A percentile compares a stretch with the other conserved stretches of the same genome.
Conservation (phyloP, 1,140 invertebrate species). For the Popillia japonica region DNA sequence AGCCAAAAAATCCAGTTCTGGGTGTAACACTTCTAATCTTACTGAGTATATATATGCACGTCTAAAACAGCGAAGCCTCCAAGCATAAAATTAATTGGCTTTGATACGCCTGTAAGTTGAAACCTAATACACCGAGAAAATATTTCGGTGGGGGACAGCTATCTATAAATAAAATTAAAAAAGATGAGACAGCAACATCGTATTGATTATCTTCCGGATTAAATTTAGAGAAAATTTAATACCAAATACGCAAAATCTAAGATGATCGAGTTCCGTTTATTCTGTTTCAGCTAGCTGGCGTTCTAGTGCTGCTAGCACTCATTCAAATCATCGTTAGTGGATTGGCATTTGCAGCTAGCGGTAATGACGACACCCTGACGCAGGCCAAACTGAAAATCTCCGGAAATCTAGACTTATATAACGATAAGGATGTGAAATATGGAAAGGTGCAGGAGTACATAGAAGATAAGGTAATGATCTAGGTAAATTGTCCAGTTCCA, state of each 20-base stretch:
- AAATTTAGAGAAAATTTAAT: too few relatives aligned
- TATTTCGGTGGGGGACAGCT: too few relatives aligned
- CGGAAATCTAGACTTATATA: not conserved
- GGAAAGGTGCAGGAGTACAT: not conserved
- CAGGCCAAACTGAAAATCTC: not conserved
- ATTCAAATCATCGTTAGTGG: not conserved
- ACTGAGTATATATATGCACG: too few relatives aligned
- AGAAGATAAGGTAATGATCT: slow-evolving; percentile 20
- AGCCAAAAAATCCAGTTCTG: too few relatives aligned
- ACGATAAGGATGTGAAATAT: not conserved
- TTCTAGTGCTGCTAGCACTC: not conserved
- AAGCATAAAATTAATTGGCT: not conserved
- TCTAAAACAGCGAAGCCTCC: not conserved
- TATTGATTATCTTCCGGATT: too few relatives aligned
- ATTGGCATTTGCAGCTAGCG: not conserved
- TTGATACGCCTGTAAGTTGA: not conserved
- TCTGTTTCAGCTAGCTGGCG: slow-evolving; percentile 11
- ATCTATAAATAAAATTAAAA: too few relatives aligned
- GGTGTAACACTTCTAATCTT: too few relatives aligned
- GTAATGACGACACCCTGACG: not conserved
- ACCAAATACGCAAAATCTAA: too few relatives aligned
- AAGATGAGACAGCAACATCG: too few relatives aligned
- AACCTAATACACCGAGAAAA: too few relatives aligned
- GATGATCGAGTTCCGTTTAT: not conserved
- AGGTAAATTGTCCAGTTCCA: not conserved